Percentiles rank a stretch among this genome's conserved stretches.
Conservation (phyloP, 2,113 vertebrate species). For the Antigone vipio region DNA sequence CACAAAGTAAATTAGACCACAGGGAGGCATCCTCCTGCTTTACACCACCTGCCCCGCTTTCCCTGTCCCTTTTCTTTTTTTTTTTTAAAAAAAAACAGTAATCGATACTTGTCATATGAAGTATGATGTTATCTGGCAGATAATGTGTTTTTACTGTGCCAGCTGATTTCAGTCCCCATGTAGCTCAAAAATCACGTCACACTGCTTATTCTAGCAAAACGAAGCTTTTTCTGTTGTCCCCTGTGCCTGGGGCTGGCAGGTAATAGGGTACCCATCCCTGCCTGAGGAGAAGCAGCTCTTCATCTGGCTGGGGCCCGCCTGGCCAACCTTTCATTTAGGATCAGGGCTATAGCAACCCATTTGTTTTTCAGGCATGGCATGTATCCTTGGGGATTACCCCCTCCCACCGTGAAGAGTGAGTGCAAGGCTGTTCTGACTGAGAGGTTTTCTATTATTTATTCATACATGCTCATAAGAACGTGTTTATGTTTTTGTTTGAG, state of each 20-base stretch:
- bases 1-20: neutral
- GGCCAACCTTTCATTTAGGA: neutral
- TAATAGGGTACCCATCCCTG: neutral
- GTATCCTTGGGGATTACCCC: neutral
- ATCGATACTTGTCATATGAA: neutral
- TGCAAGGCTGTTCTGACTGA: neutral
- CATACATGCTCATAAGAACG: neutral
- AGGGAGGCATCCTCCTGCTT: neutral
- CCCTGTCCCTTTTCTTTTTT: neutral
- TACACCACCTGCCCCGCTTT: neutral
- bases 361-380: neutral
- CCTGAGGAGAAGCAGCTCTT: neutral
- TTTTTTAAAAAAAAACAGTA: neutral
- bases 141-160: neutral
- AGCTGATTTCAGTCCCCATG: neutral
- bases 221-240: neutral
- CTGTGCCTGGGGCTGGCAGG: neutral
- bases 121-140: neutral
- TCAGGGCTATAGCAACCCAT: neutral
- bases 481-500: neutral
- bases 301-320: neutral
- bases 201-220: neutral
- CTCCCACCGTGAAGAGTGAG: neutral
- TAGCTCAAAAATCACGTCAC: neutral
- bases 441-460: slow-evolving; percentile 5